Conservation (phyloP, 1,140 invertebrate species). For the Trigoniulus corallinus region DNA sequence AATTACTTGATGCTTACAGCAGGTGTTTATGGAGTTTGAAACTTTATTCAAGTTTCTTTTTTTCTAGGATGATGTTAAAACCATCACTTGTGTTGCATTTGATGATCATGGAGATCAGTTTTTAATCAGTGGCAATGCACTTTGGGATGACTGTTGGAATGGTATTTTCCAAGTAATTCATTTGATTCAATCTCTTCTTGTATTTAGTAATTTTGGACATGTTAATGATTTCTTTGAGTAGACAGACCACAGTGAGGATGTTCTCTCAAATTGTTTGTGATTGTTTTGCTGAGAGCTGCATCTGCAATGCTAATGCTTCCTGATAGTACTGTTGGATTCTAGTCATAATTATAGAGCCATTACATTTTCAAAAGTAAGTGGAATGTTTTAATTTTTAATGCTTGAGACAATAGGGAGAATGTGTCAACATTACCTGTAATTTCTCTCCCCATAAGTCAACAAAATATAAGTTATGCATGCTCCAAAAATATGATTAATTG, state of each 20-base stretch:
- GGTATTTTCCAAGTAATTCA: conserved; percentile 46
- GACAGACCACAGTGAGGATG: not conserved
- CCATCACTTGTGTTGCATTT: conserved; percentile 51
- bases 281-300: conserved; percentile 44
- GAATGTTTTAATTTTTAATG: too few species aligned
- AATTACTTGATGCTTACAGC: too few species aligned
- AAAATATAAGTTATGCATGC: too few species aligned
- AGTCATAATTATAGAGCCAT: conserved; percentile 77
- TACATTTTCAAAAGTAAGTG: conserved; percentile 59
- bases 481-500: too few species aligned
- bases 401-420: too few species aligned
- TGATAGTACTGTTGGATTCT: conserved; percentile 80
- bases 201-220: conserved; percentile 6
- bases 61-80: not conserved
- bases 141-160: conserved; percentile 66
- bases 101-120: conserved; percentile 85
- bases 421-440: too few species aligned
- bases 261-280: not conserved
- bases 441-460: too few species aligned
- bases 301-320: conserved; percentile 69
- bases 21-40: too few species aligned
- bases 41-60: not conserved
- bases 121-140: too few species aligned
- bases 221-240: not conserved
- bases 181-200: conserved; percentile 22